A percentile compares a stretch with the other conserved stretches of the same genome.
These are phyloP conservation scores for Aegotheles bennettii DNA, from an alignment of 2,113 vertebrate species.

Conservation along the genomic window DNA sequence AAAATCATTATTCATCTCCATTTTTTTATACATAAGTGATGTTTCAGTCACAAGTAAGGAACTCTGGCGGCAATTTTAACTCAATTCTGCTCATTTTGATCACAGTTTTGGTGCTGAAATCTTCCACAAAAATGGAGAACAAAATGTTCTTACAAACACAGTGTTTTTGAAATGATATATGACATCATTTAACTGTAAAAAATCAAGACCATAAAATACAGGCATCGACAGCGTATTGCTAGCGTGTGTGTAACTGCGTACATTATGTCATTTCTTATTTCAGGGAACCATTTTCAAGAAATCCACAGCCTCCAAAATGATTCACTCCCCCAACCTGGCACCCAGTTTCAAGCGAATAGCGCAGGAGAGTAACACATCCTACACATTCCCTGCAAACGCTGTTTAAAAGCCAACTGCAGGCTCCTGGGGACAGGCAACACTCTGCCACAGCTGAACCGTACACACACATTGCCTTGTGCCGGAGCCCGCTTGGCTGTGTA, in stretches of 20 bases:
- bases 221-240: background rate
- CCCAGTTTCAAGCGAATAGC: background rate
- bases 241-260: background rate
- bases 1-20: background rate
- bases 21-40: background rate
- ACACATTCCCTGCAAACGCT: background rate
- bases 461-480: background rate
- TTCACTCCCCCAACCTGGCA: background rate
- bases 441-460: background rate
- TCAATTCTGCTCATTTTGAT: background rate
- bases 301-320: constrained; percentile 1
- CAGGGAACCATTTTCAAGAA: constrained; percentile 8
- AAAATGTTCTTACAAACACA: background rate
- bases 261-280: background rate
- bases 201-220: background rate
- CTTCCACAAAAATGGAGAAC: background rate
- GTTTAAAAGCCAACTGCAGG: constrained; percentile 8
- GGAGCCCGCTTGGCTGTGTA: background rate
- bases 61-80: background rate
- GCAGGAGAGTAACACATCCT: constrained; percentile 4
- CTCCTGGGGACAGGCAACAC: background rate
- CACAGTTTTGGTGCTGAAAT: background rate
- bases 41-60: background rate
- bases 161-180: background rate
- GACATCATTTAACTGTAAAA: background rate